phyloP scores from a whole-genome alignment of 1,140 invertebrate species.

The Fopius arisanus region DNA sequence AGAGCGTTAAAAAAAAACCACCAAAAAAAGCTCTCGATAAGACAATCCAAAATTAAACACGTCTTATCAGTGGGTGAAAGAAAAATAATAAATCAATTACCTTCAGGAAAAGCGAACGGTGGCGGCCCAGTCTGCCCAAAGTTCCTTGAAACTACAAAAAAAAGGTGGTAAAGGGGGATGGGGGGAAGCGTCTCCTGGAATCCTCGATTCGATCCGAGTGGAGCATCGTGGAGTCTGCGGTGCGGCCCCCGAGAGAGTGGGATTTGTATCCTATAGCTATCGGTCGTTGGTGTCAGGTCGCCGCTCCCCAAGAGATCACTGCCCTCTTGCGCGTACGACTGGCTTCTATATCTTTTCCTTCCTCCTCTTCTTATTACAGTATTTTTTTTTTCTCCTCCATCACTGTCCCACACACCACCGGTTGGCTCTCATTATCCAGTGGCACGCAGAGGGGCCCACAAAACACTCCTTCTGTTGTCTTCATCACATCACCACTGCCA shows the following conservation, averaged over 20 bases:
- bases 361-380: slow-evolving; percentile 8
- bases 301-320: slow-evolving; percentile 65
- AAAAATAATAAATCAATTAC: not conserved
- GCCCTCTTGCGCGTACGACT: slow-evolving; percentile 61
- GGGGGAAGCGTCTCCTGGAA: not conserved
- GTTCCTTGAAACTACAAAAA: not conserved
- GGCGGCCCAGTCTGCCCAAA: not conserved
- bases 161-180: not conserved
- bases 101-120: not conserved
- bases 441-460: not conserved
- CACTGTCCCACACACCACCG: not conserved
- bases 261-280: slow-evolving; percentile 29
- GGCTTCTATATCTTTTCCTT: slow-evolving; percentile 50
- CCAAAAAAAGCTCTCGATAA: no score
- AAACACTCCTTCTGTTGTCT: not conserved
- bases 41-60: not conserved
- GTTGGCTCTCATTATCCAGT: not conserved
- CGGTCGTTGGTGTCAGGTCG: slow-evolving; percentile 59
- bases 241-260: not conserved
- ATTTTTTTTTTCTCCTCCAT: not conserved
- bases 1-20: no score
- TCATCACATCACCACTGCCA: not conserved
- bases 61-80: not conserved
- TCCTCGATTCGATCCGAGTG: slow-evolving; percentile 3
- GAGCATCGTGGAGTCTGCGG: slow-evolving; percentile 22